phyloP scores from a whole-genome alignment of 2,888 invertebrate species.

The Tortricodes alternella region DNA sequence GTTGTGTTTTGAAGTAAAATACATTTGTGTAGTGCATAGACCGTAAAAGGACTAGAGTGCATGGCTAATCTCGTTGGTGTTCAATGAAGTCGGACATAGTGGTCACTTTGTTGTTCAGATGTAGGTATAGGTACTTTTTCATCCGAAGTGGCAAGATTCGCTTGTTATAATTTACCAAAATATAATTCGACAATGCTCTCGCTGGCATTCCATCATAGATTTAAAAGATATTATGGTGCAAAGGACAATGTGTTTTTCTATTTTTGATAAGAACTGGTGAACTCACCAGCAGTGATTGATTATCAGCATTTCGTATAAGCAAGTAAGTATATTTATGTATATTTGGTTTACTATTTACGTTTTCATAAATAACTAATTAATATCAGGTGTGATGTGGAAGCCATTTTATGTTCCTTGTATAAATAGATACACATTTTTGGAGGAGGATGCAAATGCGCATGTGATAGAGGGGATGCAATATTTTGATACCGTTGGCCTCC shows the following conservation, averaged over 20 bases:
- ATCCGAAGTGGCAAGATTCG: slow-evolving; percentile 36
- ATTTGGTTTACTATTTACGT: neutral
- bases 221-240: slow-evolving; percentile 51
- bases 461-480: slow-evolving; percentile 37
- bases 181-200: slow-evolving; percentile 48
- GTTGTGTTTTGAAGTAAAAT: neutral
- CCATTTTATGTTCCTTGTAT: slow-evolving; percentile 40
- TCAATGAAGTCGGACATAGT: slow-evolving; percentile 40
- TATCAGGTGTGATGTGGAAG: slow-evolving; percentile 34
- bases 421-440: slow-evolving; percentile 8
- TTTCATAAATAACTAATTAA: slow-evolving; percentile 1
- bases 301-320: slow-evolving; percentile 8
- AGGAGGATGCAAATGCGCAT: slow-evolving; percentile 44
- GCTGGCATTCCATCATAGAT: slow-evolving; percentile 49
- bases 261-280: slow-evolving; percentile 47
- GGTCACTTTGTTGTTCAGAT: slow-evolving; percentile 52
- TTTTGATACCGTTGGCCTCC: slow-evolving; percentile 16
- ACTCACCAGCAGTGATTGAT: slow-evolving; percentile 24
- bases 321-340: slow-evolving; percentile 21
- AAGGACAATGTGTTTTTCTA: slow-evolving; percentile 51
- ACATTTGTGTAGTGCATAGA: slow-evolving; percentile 5
- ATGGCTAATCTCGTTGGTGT: slow-evolving; percentile 45
- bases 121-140: slow-evolving; percentile 42
- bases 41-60: slow-evolving; percentile 31
- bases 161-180: slow-evolving; percentile 33